A percentile compares a stretch with the other conserved stretches of the same genome.
These are phyloP conservation scores for Ptilorrhoa leucosticta DNA, from an alignment of 2,113 vertebrate species.

Conservation along the genomic window DNA sequence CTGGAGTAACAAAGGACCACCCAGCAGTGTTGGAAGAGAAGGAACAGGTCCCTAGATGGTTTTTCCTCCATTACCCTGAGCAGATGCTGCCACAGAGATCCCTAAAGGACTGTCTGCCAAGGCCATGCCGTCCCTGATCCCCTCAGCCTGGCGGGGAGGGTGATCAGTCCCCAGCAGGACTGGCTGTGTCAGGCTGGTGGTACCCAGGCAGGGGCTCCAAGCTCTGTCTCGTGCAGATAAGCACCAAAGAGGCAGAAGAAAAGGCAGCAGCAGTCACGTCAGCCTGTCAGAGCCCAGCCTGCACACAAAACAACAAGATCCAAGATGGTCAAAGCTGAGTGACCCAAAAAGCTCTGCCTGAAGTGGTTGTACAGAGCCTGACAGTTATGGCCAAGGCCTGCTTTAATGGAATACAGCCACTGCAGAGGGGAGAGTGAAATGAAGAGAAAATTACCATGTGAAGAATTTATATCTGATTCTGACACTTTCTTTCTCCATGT, in stretches of 20 bases:
- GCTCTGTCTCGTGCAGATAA: not conserved
- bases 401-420: conserved; percentile 30
- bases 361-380: not conserved
- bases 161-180: not conserved
- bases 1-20: not conserved
- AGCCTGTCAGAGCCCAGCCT: conserved; percentile 50
- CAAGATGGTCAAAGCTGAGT: conserved; percentile 38
- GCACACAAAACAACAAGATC: conserved; percentile 21
- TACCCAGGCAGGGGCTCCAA: not conserved
- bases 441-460: conserved; percentile 45
- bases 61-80: not conserved
- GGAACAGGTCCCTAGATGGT: not conserved
- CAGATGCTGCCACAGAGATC: not conserved
- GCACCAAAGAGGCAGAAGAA: conserved; percentile 5
- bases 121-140: not conserved
- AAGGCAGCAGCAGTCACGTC: conserved; percentile 24
- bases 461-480: not conserved
- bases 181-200: not conserved
- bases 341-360: conserved; percentile 35
- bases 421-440: not conserved
- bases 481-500: not conserved
- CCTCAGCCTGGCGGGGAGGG: not conserved
- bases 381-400: conserved; percentile 18
- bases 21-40: not conserved
- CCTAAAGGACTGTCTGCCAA: conserved; percentile 6